Percentiles rank a stretch among this genome's conserved stretches.
phyloP scores from a whole-genome alignment of 2,888 invertebrate genomes.

The Bruchidius siliquastri region DNA sequence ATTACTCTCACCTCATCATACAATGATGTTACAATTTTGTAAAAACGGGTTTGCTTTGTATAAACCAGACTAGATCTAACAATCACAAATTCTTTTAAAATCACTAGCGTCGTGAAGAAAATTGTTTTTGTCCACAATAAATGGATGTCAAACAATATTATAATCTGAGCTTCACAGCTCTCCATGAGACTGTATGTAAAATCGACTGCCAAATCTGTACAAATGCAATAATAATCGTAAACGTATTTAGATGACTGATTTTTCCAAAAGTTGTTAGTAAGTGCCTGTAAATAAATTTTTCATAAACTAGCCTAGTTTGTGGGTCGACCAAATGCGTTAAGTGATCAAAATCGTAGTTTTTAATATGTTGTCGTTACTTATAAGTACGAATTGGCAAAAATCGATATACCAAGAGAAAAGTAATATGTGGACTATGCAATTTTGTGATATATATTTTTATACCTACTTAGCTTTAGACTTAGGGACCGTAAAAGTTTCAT shows the following conservation, averaged over 20 bases:
- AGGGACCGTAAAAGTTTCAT: constrained; percentile 23
- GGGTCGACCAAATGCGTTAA: constrained; percentile 5
- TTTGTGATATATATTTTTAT: constrained; percentile 41
- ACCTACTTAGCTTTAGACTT: constrained; percentile 28
- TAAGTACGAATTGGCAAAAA: constrained; percentile 24
- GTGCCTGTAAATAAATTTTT: background rate
- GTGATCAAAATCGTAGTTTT: constrained; percentile 19
- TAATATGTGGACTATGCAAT: constrained; percentile 23
- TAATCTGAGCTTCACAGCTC: background rate
- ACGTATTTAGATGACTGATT: background rate
- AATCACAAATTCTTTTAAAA: too few species aligned
- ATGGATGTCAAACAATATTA: too few species aligned
- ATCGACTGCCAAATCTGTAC: background rate
- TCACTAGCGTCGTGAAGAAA: too few species aligned
- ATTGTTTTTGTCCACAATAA: too few species aligned
- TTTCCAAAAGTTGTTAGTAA: background rate
- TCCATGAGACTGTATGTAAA: background rate
- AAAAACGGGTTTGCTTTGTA: too few species aligned
- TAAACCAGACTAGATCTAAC: too few species aligned
- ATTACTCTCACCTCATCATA: too few species aligned
- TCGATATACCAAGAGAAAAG: constrained; percentile 22
- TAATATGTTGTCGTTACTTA: background rate
- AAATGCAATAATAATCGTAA: background rate
- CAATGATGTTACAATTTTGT: too few species aligned
- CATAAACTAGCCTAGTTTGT: background rate